Conservation (phyloP, 2,113 vertebrate genomes). For the Dinomys branickii region DNA sequence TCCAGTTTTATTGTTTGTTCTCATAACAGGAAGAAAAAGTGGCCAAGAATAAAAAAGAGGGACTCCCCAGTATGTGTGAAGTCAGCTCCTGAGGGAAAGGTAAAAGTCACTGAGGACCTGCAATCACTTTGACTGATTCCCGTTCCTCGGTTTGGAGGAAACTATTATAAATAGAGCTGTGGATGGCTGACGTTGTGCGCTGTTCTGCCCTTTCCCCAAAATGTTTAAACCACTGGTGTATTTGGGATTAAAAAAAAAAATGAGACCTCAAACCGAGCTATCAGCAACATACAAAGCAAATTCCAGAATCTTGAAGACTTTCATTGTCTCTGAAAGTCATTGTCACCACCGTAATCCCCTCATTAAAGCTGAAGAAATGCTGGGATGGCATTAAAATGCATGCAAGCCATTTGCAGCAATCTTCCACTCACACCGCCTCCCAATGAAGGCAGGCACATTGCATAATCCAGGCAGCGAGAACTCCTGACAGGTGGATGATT, state of each 20-base stretch:
- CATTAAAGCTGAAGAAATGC: conserved; percentile 88
- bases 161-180: conserved; percentile 77
- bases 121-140: conserved; percentile 80
- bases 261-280: conserved; percentile 60
- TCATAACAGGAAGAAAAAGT: conserved; percentile 56
- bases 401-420: conserved; percentile 87
- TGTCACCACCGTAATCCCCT: conserved; percentile 85
- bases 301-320: conserved; percentile 82
- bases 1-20: conserved; percentile 44
- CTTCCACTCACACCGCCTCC: conserved; percentile 87
- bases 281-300: conserved; percentile 78
- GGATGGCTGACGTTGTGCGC: conserved; percentile 82
- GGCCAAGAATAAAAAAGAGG: neutral
- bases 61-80: neutral
- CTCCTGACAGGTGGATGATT: conserved; percentile 95
- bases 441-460: conserved; percentile 91
- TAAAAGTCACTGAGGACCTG: conserved; percentile 70
- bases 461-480: conserved; percentile 90
- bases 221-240: conserved; percentile 82
- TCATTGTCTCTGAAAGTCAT: conserved; percentile 84
- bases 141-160: conserved; percentile 79
- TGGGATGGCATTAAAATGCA: conserved; percentile 87
- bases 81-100: conserved; percentile 32
- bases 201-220: conserved; percentile 67
- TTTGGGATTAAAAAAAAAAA: neutral